A percentile compares a stretch with the other conserved stretches of the same genome.
These are phyloP conservation scores for Noctua janthe DNA, from an alignment of 2,888 invertebrate genomes.

Conservation along the genomic window DNA sequence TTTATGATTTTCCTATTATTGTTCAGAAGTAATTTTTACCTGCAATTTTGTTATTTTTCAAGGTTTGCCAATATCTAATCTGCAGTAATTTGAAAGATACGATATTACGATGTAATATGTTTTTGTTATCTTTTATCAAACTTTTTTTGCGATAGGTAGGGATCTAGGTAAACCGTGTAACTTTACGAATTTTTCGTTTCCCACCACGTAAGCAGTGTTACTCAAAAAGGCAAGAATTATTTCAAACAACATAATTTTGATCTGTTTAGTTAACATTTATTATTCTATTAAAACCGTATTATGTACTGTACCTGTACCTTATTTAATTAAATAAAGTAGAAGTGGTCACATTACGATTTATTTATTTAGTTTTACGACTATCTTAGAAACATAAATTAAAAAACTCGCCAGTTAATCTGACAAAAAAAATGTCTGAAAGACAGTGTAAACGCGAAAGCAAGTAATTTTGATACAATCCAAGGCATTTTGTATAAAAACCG, in stretches of 20 bases:
- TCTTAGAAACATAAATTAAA: background rate
- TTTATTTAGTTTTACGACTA: no score
- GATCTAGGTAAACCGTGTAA: background rate
- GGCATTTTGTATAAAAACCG: background rate
- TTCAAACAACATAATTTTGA: background rate
- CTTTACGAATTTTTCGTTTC: background rate
- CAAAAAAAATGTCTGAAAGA: background rate
- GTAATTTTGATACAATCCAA: background rate
- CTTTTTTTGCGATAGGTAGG: constrained; percentile 1
- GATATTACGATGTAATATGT: constrained; percentile 17
- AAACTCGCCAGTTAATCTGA: background rate
- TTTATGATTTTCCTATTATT: background rate
- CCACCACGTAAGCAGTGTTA: background rate
- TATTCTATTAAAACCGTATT: background rate
- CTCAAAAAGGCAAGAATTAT: background rate
- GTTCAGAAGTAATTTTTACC: background rate
- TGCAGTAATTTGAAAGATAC: constrained; percentile 25
- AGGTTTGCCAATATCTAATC: constrained; percentile 32
- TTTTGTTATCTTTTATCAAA: constrained; percentile 36
- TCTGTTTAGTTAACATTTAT: background rate
- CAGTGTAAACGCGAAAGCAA: background rate
- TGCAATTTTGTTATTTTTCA: constrained; percentile 17
- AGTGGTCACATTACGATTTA: background rate
- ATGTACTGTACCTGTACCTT: background rate
- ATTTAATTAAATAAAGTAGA: background rate